Evolutionary conservation across 2,113 vertebrate genomes (phyloP), one percentile per base, ranked within the genome.

Genomic region (Tapirus terrestris): DNA sequence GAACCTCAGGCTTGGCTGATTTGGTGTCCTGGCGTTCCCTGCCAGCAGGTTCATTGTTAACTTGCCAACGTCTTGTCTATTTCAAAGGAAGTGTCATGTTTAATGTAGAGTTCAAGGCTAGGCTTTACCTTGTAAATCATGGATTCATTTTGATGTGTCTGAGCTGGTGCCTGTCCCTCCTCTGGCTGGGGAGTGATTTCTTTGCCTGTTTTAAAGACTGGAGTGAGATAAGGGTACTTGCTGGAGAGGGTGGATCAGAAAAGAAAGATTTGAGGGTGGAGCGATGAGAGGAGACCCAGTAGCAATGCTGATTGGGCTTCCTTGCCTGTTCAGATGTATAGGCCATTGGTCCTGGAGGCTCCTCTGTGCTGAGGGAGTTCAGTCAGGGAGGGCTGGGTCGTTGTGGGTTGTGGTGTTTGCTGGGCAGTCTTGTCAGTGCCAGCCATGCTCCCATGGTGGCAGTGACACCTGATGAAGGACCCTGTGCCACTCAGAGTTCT

Each of bases 1-100:
- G 53, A 97, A 12, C 90, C 98, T 9, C 95, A 96, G 89, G 94
- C 91, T 2, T 87, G 96, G 3, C 89, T 97, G 45, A 25, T 33
- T 27, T 89, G 86, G 70, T 43, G 87, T 31, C 75, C 27, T 0
- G 16, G 80, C 21, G 0, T 87, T 79, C 93, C 91, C 8, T 88
- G 94, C 76, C 95, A 98, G 94, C 63, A 60, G 63, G 84, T 45
- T 58, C 67, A 23, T 51, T 6, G 3, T 80, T 39, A 21, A 31
- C 39, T 18, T 29, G 36, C 63, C 16, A 1, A 17, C 6, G 8
- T 31, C n/a, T 21, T 58, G 63, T 36, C 18, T 39, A 29, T 9
- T 58, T 80, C 25, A 33, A 23, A 39, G 27, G 63, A 43, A 33
- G 6, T 6, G 1, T 33, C n/a, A 1, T 12, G 5, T 17, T n/a